These are phyloP conservation scores for Ridgeia piscesae DNA, from an alignment of 1,140 invertebrate species.

Conservation along the genomic window DNA sequence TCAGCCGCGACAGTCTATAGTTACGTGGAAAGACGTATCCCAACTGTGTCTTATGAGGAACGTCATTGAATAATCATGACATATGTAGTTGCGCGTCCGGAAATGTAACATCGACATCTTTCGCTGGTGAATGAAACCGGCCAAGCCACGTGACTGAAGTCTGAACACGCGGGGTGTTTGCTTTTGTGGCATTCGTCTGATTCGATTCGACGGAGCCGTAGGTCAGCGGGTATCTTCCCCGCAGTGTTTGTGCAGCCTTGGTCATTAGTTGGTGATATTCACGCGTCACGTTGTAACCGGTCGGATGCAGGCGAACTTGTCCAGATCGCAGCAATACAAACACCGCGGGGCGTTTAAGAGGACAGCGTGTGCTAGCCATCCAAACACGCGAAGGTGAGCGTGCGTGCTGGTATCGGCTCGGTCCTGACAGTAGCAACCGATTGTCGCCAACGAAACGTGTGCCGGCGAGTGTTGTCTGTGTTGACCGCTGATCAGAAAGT, in stretches of 20 bases:
- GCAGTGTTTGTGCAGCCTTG: neutral
- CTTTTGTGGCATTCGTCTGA: neutral
- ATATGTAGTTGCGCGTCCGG: neutral
- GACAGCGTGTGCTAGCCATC: no score
- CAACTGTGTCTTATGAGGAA: neutral
- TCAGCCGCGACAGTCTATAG: neutral
- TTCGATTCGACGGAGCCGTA: neutral
- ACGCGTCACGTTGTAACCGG: neutral
- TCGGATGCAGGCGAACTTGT: neutral
- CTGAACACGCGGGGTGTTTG: neutral
- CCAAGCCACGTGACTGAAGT: neutral
- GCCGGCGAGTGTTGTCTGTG: neutral
- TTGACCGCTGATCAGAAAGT: neutral
- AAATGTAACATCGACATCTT: neutral
- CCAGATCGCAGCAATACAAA: neutral
- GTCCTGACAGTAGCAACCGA: neutral
- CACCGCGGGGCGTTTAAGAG: neutral
- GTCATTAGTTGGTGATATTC: neutral
- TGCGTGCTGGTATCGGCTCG: no score
- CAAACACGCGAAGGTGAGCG: neutral
- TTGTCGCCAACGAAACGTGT: neutral
- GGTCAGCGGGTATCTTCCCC: neutral
- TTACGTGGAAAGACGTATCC: neutral
- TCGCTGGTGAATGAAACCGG: neutral
- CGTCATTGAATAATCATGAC: neutral